These are phyloP conservation scores for Sorex maritimensis DNA, from an alignment of 2,797 vertebrate species.

Conservation along the genomic window DNA sequence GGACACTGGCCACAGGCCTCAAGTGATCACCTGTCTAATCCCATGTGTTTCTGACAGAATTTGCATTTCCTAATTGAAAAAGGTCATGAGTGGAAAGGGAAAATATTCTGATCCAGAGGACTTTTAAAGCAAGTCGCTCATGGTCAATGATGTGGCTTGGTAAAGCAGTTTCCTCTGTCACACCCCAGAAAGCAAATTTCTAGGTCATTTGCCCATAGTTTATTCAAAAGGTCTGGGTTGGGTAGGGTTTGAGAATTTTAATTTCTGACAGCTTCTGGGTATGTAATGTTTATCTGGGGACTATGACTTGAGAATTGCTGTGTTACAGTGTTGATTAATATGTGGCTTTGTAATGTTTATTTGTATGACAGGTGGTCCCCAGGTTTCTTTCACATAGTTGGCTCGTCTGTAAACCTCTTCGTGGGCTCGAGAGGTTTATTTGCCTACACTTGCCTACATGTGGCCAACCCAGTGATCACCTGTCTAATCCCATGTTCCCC, in stretches of 20 bases:
- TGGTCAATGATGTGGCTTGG: no score
- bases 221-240: slow-evolving; percentile 6
- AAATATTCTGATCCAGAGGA: background rate
- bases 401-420: slow-evolving; percentile 2
- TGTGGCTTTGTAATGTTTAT: background rate
- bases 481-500: no score
- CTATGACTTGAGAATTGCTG: background rate
- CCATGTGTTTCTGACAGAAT: background rate
- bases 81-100: background rate
- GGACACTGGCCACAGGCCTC: background rate
- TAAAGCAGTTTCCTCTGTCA: no score
- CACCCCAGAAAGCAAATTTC: background rate
- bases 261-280: background rate
- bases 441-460: no score
- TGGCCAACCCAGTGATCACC: no score
- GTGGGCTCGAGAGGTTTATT: no score
- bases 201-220: background rate
- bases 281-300: background rate
- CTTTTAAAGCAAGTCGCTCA: background rate
- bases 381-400: no score
- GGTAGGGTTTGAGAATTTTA: background rate
- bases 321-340: background rate
- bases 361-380: background rate
- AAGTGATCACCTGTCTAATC: background rate
- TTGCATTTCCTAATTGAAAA: background rate